Base-by-base conservation (phyloP, 2,113 vertebrate genomes). In the Heliornis fulica region DNA sequence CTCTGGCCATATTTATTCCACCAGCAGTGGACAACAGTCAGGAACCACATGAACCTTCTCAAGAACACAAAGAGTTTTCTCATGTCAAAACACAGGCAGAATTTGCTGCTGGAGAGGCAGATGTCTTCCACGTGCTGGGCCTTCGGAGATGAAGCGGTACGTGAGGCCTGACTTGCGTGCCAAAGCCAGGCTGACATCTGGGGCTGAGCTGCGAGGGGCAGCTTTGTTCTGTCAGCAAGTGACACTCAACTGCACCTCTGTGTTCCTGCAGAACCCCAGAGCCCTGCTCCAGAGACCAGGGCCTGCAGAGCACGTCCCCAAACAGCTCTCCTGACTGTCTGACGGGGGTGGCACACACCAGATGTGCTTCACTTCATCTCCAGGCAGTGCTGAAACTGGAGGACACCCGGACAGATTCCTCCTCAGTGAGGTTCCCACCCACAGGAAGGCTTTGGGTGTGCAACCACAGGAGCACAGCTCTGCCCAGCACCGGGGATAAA, bases 1-100 rank as follows among this genome's bases (percentile, higher is more conserved):
- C 68, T 87, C 72, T 65, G 28, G 38, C 81, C 71, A 54, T 71
- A 82, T 72, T 93, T 92, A 93, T 92, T 82, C 64, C 56, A 93
- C 40, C 40, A 54, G 80, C 72, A 65, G 83, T 68, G 48, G 68
- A 79, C 87, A 75, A 68, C 40, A 63, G 50, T 14, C 2, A 10
- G 40, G 57, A 83, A 50, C 63, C 75, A 36, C 29, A 74, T 13
- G 40, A 89, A 48, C 8, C 11, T 85, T 53, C 38, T 38, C 40
- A 80, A 80, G 71, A 70, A 91, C 74, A 88, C 29, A 68, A 71
- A 90, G 68, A 57, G 9, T 68, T 96, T 81, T 89, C 85, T 77
- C 59, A 9, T 38, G 56, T 78, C 66, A 77, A 59, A 94, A 46
- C 69, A 22, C 0, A 9, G 68, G 72, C 91, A 80, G 57, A 85